Base-by-base conservation (phyloP, 2,888 invertebrate species). In the Globia sparganii region DNA sequence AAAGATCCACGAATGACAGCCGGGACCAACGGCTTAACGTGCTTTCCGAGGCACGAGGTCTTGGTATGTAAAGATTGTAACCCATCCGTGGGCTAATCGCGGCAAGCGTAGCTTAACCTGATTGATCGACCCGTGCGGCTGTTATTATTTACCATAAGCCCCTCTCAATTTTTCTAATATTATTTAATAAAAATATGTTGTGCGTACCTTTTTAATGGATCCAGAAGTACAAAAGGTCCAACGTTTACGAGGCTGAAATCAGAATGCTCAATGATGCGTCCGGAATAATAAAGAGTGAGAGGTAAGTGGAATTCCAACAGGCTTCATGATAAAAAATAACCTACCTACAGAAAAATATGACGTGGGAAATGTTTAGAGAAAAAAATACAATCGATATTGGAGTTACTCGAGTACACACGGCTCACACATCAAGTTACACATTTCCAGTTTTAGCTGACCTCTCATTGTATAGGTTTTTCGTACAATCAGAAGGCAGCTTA, bases 281-380 rank as follows among this genome's bases (percentile, higher is more conserved):
- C 53, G 53, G 81, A 83, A 82, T 82, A 78, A 84, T 81, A 62
- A 84, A 76, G 49, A 79, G 72, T 80, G 68, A 31, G 71, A 68
- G 68, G 85, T 80, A 79, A 46, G 70, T 67, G 58, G 82, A 81
- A 84, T 86, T 75, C 34, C 56, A 84, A 82, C 71, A 62, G 56
- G 70, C 68, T 75, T 77, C 65, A 79, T 86, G 67, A 75, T 82
- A 70, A 72, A 78, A 85, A 56, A 81, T 81, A 65, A 66, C 59
- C 0, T 67, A 46, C 56, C 34, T 31, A 46, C 28, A 28, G 46
- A 46, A 65, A 68, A 77, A 64, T 56, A 37, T 78, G 58, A 15
- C 28, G 49, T 6, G 40, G 25, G 15, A 28, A 65, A 43, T 53
- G 28, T 56, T 77, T 56, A 40, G 43, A 37, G 28, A 49, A 61